phyloP scores from a whole-genome alignment of 2,888 invertebrate genomes.

The Netelia virgata region DNA sequence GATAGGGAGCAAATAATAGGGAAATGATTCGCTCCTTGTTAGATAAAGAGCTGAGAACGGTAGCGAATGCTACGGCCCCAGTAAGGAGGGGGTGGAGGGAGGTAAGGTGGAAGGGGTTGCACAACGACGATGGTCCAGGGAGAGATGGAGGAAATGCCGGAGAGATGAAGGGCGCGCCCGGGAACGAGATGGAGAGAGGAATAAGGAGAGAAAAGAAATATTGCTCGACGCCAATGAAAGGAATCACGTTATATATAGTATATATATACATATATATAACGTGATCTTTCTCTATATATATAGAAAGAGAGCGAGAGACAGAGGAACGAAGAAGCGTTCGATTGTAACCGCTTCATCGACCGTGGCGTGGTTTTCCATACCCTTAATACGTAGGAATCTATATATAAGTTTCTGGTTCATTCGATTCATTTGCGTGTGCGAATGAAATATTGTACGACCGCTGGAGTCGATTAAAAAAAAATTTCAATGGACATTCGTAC shows the following conservation, averaged over 20 bases:
- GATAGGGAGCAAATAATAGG: constrained; percentile 85
- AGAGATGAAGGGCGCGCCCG: constrained; percentile 48
- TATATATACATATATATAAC: constrained; percentile 1
- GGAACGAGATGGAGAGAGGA: constrained; percentile 36
- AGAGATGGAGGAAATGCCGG: constrained; percentile 47
- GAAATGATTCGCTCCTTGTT: constrained; percentile 85
- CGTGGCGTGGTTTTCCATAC: constrained; percentile 72
- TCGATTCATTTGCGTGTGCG: constrained; percentile 61
- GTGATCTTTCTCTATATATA: too few relatives aligned
- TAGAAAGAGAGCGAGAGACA: constrained; percentile 57
- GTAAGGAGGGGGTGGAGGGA: not conserved
- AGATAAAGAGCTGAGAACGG: constrained; percentile 82
- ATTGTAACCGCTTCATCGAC: constrained; percentile 80
- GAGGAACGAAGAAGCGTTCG: constrained; percentile 76
- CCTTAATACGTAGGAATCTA: constrained; percentile 67
- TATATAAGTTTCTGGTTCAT: constrained; percentile 68
- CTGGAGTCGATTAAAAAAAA: constrained; percentile 57
- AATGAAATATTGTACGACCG: constrained; percentile 61
- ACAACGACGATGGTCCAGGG: constrained; percentile 51
- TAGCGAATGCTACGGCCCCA: constrained; percentile 74
- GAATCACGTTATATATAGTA: constrained; percentile 75
- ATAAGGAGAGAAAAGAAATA: constrained; percentile 82
- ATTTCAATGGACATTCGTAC: constrained; percentile 42
- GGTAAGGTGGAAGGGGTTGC: constrained; percentile 16
- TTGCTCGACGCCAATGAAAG: constrained; percentile 82